Conservation (phyloP, 2,113 vertebrate species). For the Dromaius novaehollandiae region DNA sequence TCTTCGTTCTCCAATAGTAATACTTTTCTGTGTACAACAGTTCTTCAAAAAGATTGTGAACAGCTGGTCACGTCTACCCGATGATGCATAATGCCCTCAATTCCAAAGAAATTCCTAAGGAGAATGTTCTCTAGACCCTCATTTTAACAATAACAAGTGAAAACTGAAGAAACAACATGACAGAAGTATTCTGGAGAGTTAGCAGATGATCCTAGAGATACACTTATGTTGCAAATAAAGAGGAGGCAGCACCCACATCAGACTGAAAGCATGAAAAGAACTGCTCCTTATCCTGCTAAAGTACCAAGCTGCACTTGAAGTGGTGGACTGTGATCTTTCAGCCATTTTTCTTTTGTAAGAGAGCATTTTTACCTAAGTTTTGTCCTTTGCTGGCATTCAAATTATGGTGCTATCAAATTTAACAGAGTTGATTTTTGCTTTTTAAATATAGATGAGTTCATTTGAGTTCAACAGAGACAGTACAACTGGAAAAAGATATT, state of each 20-base stretch:
- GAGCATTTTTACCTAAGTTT: background rate
- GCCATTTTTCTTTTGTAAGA: background rate
- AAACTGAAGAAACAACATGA: background rate
- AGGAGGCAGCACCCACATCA: no score
- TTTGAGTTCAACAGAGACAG: background rate
- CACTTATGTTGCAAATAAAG: background rate
- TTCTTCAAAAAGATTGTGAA: background rate
- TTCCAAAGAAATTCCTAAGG: background rate
- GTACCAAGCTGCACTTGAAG: background rate
- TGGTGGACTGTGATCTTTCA: background rate
- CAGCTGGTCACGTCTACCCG: background rate
- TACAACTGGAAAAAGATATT: background rate
- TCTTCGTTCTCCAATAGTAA: background rate
- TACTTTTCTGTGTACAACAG: background rate
- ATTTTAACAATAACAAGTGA: background rate
- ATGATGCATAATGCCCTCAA: background rate
- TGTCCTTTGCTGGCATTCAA: background rate
- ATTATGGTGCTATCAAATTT: background rate
- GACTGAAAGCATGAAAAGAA: background rate
- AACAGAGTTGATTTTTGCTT: background rate
- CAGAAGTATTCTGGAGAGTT: background rate
- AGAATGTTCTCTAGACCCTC: background rate
- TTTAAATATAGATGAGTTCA: background rate
- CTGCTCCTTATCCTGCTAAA: background rate
- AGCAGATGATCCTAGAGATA: background rate